Evolutionary conservation across 1,140 invertebrate genomes (phyloP).

Genomic region (Pseudomyrmex dendroicus): DNA sequence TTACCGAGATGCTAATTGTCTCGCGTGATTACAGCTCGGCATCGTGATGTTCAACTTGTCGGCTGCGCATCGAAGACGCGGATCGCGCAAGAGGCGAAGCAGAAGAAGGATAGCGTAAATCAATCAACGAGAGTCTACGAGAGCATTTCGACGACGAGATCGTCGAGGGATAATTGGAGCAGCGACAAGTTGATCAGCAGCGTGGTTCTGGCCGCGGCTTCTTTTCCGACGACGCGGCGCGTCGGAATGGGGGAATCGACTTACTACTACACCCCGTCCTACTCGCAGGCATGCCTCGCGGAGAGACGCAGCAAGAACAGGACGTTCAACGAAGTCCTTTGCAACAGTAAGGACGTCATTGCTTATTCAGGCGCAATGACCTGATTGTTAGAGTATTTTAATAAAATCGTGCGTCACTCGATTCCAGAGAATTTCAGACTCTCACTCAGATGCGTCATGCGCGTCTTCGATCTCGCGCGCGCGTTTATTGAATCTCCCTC

Average conservation of each 20-base stretch:
- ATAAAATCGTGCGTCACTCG: slow-evolving; percentile 54
- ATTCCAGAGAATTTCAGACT: slow-evolving; percentile 44
- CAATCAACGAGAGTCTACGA: slow-evolving; percentile 67
- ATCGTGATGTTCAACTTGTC: slow-evolving; percentile 15
- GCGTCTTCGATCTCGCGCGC: slow-evolving; percentile 41
- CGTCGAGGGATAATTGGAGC: slow-evolving; percentile 70
- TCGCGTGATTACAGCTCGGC: slow-evolving; percentile 59
- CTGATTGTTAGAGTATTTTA: slow-evolving; percentile 26
- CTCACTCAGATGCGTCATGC: slow-evolving; percentile 19
- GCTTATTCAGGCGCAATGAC: slow-evolving; percentile 53
- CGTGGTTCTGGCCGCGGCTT: slow-evolving; percentile 49
- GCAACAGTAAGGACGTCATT: slow-evolving; percentile 57
- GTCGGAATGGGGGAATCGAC: slow-evolving; percentile 49
- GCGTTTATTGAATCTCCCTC: neutral
- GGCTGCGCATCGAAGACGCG: neutral
- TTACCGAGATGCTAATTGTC: slow-evolving; percentile 69
- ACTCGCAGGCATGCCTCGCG: slow-evolving; percentile 65
- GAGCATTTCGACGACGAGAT: slow-evolving; percentile 60
- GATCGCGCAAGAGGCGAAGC: slow-evolving; percentile 5
- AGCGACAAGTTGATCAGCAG: slow-evolving; percentile 73
- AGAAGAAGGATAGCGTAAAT: slow-evolving; percentile 70
- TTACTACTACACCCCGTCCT: slow-evolving; percentile 52
- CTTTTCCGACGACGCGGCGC: slow-evolving; percentile 50
- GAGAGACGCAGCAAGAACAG: slow-evolving; percentile 40
- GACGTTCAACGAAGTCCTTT: slow-evolving; percentile 37